Evolutionary conservation across 2,113 vertebrate species (phyloP), one percentile per base, ranked within the genome.

Genomic region (Gasterosteus nipponicus): DNA sequence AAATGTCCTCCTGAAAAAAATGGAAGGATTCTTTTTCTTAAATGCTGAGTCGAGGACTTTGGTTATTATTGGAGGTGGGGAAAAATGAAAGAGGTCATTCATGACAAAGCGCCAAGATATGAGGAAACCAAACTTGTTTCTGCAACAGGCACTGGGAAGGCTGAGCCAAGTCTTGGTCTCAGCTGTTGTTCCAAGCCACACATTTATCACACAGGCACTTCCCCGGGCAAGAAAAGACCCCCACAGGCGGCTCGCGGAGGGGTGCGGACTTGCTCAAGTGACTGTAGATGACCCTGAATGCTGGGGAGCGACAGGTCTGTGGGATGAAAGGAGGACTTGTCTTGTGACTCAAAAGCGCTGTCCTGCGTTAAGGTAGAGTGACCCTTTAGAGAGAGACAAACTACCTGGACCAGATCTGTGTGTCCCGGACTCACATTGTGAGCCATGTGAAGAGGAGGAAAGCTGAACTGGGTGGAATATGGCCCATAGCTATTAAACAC

Each of bases 111-210:
- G 94, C 94, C 93, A 94, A 94, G 90, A 88, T 90, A 93, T 93
- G 92, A 94, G 93, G 92, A 94, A 94, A 94, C 89, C 92, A 91
- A 90, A 89, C 91, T 92, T 91, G 88, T 91, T 92, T 92, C 91
- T 94, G 86, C 85, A 92, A 92, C 92, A 92, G 89, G 87, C 87
- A 89, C 82, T 68, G 78, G 69, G 84, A 78, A 87, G 78, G 70
- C 61, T 2, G 75, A 86, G 93, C 90, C 89, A 93, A 92, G 82
- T 84, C 77, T 89, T 89, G 47, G 85, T 88, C 92, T 94, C 93
- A 94, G 94, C 94, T 95, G 94, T 92, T 94, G 92, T 89, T 93
- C 89, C 91, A 92, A 93, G 88, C 88, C 85, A 77, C 90, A 85
- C 90, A 93, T 93, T 92, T 92, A 94, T 94, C 92, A 93, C 89